These are phyloP conservation scores for Apeltes quadracus DNA, from an alignment of 2,113 vertebrate species.

Conservation along the genomic window DNA sequence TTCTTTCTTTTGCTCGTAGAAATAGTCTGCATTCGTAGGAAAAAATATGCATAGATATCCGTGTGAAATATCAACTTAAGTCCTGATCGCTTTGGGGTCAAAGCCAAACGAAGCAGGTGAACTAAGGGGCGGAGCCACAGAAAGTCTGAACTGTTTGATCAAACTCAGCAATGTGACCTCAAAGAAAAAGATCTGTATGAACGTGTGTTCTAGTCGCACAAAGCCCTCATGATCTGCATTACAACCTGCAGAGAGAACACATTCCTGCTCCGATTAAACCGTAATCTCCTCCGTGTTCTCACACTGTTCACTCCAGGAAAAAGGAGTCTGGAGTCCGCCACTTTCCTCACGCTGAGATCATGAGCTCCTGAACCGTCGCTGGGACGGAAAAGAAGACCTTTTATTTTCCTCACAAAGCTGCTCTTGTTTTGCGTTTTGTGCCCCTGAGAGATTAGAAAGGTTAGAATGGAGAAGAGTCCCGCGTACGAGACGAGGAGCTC, in stretches of 20 bases:
- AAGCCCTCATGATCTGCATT: slow-evolving; percentile 31
- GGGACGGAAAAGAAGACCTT: neutral
- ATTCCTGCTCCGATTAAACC: slow-evolving; percentile 53
- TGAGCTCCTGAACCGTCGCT: slow-evolving; percentile 65
- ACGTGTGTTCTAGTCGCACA: neutral
- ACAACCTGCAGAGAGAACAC: slow-evolving; percentile 27
- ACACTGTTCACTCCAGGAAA: neutral
- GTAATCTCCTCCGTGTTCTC: slow-evolving; percentile 15
- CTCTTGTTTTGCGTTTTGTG: slow-evolving; percentile 64
- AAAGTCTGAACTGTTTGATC: too few relatives aligned
- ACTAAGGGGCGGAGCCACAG: too few relatives aligned
- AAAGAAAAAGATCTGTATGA: too few relatives aligned
- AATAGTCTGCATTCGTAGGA: too few relatives aligned
- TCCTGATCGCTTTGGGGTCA: neutral
- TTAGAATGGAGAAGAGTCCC: slow-evolving; percentile 56
- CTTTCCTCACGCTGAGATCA: slow-evolving; percentile 75
- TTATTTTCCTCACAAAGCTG: slow-evolving; percentile 64
- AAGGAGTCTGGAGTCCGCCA: slow-evolving; percentile 10
- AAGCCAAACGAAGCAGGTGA: neutral
- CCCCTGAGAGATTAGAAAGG: slow-evolving; percentile 69
- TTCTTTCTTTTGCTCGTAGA: too few relatives aligned
- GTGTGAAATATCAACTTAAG: neutral
- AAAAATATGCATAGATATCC: too few relatives aligned
- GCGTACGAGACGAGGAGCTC: slow-evolving; percentile 56
- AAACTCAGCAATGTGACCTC: too few relatives aligned